Base-by-base conservation (phyloP, 64 coral and sea anemone genomes). In the Orbicella faveolata region DNA sequence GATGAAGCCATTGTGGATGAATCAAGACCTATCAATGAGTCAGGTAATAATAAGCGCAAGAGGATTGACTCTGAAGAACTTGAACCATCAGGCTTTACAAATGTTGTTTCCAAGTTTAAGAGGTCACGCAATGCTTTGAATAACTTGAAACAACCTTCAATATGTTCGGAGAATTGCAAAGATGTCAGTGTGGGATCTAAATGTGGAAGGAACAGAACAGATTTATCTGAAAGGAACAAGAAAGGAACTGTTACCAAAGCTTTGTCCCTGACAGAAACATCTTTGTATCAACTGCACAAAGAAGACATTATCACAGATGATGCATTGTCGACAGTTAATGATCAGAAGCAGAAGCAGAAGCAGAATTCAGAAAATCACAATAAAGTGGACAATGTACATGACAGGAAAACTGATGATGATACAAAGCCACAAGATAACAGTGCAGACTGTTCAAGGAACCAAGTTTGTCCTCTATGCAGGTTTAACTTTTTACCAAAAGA, bases 381-480 rank as follows among this genome's bases (percentile, higher is more conserved):
- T 68, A 15, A 83, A 83, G 15, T 11, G 8, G 23, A 21, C 35
- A 48, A 21, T 67, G 17, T 14, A 23, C 13, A 7, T 11, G 20
- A 83, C 0, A 13, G 14, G 11, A 35, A 85, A 23, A 85, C 10
- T 72, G 23, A 9, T 21, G 41, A 20, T 8, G 36, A 52, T 72
- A 52, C 5, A 23, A 39, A 68, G 20, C 53, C 18, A 33, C 2
- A 16, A 25, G 65, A 82, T 81, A 48, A 73, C 6, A 78, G 81
- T 23, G 30, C 35, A 23, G 23, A 33, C 52, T 61, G 5, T 78
- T 6, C 30, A 55, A 68, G 35, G 34, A 80, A 74, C 34, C 62
- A 73, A 57, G 63, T 80, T 35, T 91, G 93, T 75, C 93, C 93
- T 36, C 84, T 95, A 76, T 95, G 89, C 63, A 69, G 36, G 19